These are phyloP conservation scores for Bombus affinis DNA, from an alignment of 1,140 invertebrate genomes.

Conservation along the genomic window DNA sequence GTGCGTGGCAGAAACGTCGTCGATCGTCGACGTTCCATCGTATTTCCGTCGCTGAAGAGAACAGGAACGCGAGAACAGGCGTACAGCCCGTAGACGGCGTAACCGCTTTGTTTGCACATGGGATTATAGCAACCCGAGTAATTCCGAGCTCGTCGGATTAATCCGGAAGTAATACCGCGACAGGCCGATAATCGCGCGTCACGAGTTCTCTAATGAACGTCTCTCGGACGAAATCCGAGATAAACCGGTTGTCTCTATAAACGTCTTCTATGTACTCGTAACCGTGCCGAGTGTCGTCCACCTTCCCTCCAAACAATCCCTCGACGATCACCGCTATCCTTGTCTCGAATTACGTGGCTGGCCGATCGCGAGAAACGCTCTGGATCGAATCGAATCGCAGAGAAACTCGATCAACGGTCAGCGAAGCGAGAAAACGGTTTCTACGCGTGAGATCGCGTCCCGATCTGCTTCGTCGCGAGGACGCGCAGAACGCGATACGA, in stretches of 20 bases:
- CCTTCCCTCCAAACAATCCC: background rate
- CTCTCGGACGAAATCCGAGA: conserved; percentile 38
- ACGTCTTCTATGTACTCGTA: background rate
- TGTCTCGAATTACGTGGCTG: too few relatives aligned
- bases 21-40: too few relatives aligned
- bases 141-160: conserved; percentile 54
- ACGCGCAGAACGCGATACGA: background rate
- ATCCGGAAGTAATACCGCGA: conserved; percentile 60
- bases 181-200: conserved; percentile 43
- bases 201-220: conserved; percentile 43
- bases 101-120: conserved; percentile 25
- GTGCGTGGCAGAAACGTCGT: too few relatives aligned
- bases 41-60: too few relatives aligned
- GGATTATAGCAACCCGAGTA: conserved; percentile 49
- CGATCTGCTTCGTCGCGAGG: background rate
- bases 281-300: background rate
- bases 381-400: conserved; percentile 1
- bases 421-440: background rate
- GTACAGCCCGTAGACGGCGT: background rate
- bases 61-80: background rate
- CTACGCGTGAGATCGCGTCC: background rate
- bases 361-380: background rate
- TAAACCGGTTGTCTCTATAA: conserved; percentile 39
- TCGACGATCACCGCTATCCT: too few relatives aligned
- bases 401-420: conserved; percentile 4